phyloP scores from a whole-genome alignment of 1,140 invertebrate species.

The Cydia strobilella region DNA sequence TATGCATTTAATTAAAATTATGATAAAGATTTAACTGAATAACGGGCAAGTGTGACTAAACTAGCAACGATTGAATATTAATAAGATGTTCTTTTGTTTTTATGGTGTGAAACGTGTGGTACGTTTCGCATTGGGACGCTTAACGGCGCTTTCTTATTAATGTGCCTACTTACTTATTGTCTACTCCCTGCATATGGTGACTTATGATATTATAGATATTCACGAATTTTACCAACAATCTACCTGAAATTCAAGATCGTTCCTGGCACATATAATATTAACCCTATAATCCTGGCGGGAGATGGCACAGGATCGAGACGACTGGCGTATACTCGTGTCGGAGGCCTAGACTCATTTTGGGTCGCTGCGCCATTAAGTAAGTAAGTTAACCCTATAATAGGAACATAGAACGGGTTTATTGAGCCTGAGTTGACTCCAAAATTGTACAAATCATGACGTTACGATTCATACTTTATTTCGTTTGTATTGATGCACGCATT shows the following conservation, averaged over 20 bases:
- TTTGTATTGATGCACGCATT: too few relatives aligned
- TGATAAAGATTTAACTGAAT: neutral
- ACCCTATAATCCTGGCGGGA: too few relatives aligned
- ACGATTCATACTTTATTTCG: too few relatives aligned
- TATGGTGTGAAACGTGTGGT: neutral
- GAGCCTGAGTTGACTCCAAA: too few relatives aligned
- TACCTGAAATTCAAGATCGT: neutral
- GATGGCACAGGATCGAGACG: too few relatives aligned
- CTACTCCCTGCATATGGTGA: neutral
- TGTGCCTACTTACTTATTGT: neutral
- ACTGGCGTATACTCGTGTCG: too few relatives aligned
- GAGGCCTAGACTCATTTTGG: too few relatives aligned
- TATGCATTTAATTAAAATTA: neutral
- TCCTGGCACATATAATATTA: neutral
- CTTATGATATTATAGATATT: too few relatives aligned
- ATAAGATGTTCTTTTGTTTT: neutral
- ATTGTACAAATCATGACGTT: too few relatives aligned
- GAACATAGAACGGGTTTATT: too few relatives aligned
- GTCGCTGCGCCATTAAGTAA: too few relatives aligned
- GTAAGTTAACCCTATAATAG: too few relatives aligned
- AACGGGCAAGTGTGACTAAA: neutral
- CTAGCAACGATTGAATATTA: neutral
- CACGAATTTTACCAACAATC: neutral
- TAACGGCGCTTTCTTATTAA: constrained; percentile 1
- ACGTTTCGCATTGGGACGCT: neutral